phyloP scores from a whole-genome alignment of 2,113 vertebrate species.

The Ursus arctos region DNA sequence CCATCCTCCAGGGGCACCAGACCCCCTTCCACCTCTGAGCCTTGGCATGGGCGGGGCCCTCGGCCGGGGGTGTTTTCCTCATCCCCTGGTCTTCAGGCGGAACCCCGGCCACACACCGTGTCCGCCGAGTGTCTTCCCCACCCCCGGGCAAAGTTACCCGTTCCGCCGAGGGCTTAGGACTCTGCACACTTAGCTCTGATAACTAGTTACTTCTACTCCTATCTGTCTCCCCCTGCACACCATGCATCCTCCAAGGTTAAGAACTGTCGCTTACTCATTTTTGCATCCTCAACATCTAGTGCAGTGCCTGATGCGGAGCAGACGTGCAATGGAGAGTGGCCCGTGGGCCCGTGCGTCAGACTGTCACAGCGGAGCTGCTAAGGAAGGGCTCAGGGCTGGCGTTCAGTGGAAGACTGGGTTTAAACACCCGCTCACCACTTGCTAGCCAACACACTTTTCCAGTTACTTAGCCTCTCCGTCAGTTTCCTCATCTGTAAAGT shows the following conservation, averaged over 20 bases:
- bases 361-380: neutral
- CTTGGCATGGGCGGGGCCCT: neutral
- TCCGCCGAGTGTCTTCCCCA: neutral
- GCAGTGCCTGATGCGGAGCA: neutral
- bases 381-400: neutral
- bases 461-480: neutral
- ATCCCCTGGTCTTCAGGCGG: neutral
- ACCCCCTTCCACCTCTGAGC: too few relatives aligned
- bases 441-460: neutral
- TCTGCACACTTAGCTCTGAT: neutral
- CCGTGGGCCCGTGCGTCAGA: neutral
- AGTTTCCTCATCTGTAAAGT: neutral
- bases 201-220: neutral
- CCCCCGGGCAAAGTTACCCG: fast-evolving
- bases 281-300: neutral
- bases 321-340: neutral
- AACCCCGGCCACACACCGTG: neutral
- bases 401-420: neutral
- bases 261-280: neutral
- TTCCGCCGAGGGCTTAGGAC: neutral
- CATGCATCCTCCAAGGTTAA: neutral
- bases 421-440: neutral
- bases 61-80: neutral
- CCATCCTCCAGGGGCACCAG: neutral
- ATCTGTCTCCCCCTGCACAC: neutral